Evolutionary conservation across 2,888 invertebrate genomes (phyloP), one percentile per base, ranked within the genome.

Genomic region (Melieria omissa): DNA sequence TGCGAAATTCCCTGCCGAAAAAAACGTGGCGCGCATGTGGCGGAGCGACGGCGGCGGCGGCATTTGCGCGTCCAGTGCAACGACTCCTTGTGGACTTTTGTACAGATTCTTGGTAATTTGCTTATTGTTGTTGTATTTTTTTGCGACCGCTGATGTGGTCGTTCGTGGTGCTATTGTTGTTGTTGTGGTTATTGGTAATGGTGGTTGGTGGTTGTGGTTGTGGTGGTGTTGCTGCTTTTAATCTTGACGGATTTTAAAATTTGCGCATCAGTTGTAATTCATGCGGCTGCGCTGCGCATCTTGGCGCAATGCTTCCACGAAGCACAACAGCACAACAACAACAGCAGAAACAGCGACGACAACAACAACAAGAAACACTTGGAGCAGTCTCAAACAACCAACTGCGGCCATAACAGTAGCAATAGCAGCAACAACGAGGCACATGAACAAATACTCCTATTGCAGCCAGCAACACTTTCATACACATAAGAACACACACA

Each of bases 211-310:
- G 9, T 52, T 4, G 14, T 52, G 12, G 12, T 52, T 4, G 52
- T 14, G 12, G 52, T 52, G 5, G 52, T 8, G 52, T 14, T 52
- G 52, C 14, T 52, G 52, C 14, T 52, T 52, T 49, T 29, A 29
- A 29, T 29, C 29, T 29, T 29, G 29, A 29, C 29, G 29, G 29
- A 29, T 52, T 52, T 12, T 52, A 14, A 52, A 52, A 52, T 58
- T 67, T 57, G 62, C 69, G 69, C 63, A 64, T 70, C 70, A 63
- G 63, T 58, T 63, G 63, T 62, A 68, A 68, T 61, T 68, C 68
- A 68, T 61, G 61, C 60, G 44, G 42, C 41, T 41, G 44, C 29
- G 29, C 16, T 61, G 41, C 58, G 29, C 29, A 29, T 29, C 29
- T 29, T 29, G 29, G 29, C 29, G 1, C 29, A 62, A 61, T 5